Base-by-base conservation (phyloP, 2,113 vertebrate species). In the Parotia lawesii region DNA sequence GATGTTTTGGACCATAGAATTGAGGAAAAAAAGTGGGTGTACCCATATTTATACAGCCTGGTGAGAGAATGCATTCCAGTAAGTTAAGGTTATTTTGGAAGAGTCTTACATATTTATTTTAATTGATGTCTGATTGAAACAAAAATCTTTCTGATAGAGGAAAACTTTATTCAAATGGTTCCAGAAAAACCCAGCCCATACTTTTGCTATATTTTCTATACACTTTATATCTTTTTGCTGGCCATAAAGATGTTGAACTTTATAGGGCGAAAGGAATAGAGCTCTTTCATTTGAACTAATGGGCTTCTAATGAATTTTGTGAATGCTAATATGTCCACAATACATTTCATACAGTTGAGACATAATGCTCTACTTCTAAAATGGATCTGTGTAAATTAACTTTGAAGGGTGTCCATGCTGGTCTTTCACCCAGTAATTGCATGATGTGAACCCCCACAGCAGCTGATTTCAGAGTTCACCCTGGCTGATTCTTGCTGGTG, bases 21-120 rank as follows among this genome's bases (percentile, higher is more conserved):
- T 91, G 70, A 70, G 61, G 15, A 24, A 40, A 92, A 95, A 85
- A 91, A 62, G 70, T 93, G 94, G 73, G 87, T 84, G 66, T 90
- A 93, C 72, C 85, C 89, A 44, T 89, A 78, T 80, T 97, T 93
- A 44, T 72, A 58, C 40, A 94, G 81, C 85, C 71, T 93, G 47
- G 44, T 96, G 94, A 95, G 37, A 84, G 90, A 94, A 85, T 53
- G 12, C 48, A 79, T 90, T 94, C 78, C 94, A 92, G 85, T 75
- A 85, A 88, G 88, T 94, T 80, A 97, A 96, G 88, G 47, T 80
- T 90, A 91, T 88, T 96, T 96, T 93, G 89, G 45, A 72, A 88
- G 65, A 62, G 74, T 65, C n/a, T 73, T 83, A 37, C 6, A 20
- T 88, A 51, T 87, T 92, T 69, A 37, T 88, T 90, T 93, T 74